These are phyloP conservation scores for Dendroctonus valens DNA, from an alignment of 1,140 invertebrate species.

Conservation along the genomic window DNA sequence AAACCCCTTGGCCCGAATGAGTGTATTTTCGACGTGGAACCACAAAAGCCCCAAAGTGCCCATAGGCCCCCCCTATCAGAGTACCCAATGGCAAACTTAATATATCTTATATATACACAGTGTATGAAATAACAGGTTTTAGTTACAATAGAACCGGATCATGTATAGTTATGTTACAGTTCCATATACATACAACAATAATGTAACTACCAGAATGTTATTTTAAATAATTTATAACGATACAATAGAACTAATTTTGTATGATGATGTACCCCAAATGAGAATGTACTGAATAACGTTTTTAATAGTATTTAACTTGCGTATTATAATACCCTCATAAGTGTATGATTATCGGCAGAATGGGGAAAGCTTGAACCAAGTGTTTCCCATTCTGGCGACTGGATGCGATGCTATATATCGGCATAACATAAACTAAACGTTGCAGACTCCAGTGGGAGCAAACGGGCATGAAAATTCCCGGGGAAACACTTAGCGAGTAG, in stretches of 20 bases:
- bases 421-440: conserved; percentile 13
- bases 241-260: conserved; percentile 31
- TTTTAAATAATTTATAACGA: conserved; percentile 30
- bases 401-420: conserved; percentile 11
- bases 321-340: conserved; percentile 13
- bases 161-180: conserved; percentile 34
- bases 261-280: conserved; percentile 28
- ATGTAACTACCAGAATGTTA: conserved; percentile 22
- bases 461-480: background rate
- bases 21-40: too few species aligned
- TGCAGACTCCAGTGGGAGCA: conserved; percentile 4
- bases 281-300: conserved; percentile 26
- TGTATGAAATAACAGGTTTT: conserved; percentile 22
- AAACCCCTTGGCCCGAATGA: too few species aligned
- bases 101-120: conserved; percentile 13
- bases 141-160: conserved; percentile 34
- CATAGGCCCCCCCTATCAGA: too few species aligned
- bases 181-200: conserved; percentile 26
- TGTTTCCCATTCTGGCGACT: too few species aligned
- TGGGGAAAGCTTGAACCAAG: too few species aligned
- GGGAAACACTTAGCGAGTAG: background rate
- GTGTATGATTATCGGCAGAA: too few species aligned
- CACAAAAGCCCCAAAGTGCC: too few species aligned
- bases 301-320: conserved; percentile 31
- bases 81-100: conserved; percentile 8